A percentile compares a stretch with the other conserved stretches of the same genome.
phyloP scores from a whole-genome alignment of 2,888 invertebrate genomes.

The Arge pagana region DNA sequence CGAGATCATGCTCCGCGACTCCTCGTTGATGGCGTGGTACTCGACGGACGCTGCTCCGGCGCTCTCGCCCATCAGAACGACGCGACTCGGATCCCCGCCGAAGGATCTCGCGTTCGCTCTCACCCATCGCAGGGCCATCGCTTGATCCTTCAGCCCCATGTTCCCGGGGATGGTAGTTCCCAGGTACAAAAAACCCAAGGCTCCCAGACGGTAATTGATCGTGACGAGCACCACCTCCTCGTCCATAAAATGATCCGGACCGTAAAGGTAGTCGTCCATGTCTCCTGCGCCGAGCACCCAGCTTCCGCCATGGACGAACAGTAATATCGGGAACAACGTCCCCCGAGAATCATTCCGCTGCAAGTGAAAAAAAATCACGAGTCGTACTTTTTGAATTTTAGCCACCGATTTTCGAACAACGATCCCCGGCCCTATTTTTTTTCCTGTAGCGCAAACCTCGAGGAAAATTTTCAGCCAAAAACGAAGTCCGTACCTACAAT shows the following conservation, averaged over 20 bases:
- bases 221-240: slow-evolving; percentile 20
- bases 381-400: too few species aligned
- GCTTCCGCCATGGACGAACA: slow-evolving; percentile 22
- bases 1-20: slow-evolving; percentile 15
- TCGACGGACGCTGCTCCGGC: slow-evolving; percentile 21
- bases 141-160: slow-evolving; percentile 24
- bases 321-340: slow-evolving; percentile 11
- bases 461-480: too few species aligned
- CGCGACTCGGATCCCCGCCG: slow-evolving; percentile 18
- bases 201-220: slow-evolving; percentile 24
- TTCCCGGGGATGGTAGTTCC: slow-evolving; percentile 13
- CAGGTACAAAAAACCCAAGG: slow-evolving; percentile 18
- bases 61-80: slow-evolving; percentile 21
- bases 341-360: too few species aligned
- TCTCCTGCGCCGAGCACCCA: slow-evolving; percentile 23
- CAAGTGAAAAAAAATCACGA: too few species aligned
- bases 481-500: too few species aligned
- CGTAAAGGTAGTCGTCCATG: slow-evolving; percentile 24
- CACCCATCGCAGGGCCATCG: slow-evolving; percentile 20
- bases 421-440: too few species aligned
- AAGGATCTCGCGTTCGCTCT: slow-evolving; percentile 12
- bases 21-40: slow-evolving; percentile 10
- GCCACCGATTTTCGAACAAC: too few species aligned
- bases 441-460: too few species aligned
- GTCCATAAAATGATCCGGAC: slow-evolving; percentile 22